Base-by-base conservation (phyloP, 1,140 invertebrate genomes). In the Caenorhabditis tropicalis region DNA sequence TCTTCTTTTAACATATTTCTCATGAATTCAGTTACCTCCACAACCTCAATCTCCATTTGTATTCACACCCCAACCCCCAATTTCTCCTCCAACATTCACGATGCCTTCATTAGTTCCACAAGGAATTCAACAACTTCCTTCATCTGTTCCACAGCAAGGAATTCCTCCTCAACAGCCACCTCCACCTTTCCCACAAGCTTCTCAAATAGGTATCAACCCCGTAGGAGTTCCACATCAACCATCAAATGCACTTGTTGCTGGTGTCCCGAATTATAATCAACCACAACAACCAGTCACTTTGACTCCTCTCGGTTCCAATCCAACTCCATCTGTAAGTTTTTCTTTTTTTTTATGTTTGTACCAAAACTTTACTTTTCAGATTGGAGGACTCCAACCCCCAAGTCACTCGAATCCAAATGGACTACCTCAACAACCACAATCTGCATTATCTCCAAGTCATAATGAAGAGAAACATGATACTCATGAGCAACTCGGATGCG, bases 401-500 rank as follows among this genome's bases (percentile, higher is more conserved):
- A 74, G n/a, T 24, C n/a, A 39, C 7, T 16, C 43, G 29, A 74
- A 74, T 27, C 36, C 65, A 7, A n/a, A 9, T 2, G 65, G 33
- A 19, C 15, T 74, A 24, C 65, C 65, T 0, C 65, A 39, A 39
- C 65, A 74, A 43, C 65, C 33, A 12, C 65, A 74, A 74, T 74
- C 65, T 12, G 65, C 65, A 10, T 12, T 74, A 27, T 74, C 65
- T 24, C 65, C 36, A 3, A 43, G n/a, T 31, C 65, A 31, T 36
- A 74, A 74, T 27, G 65, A 46, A 74, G 65, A 74, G 15, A 74
- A 74, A 43, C 36, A 39, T 43, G 65, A 74, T n/a, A 74, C 58
- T 33, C 60, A 43, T 15, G 82, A 82, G 21, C 82, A 82, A 74
- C 33, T 85, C 7, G 84, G 84, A 65, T 85, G 84, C 29, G 84